These are phyloP conservation scores for Chaitophorus viminalis DNA, from an alignment of 2,888 invertebrate genomes.

Conservation along the genomic window DNA sequence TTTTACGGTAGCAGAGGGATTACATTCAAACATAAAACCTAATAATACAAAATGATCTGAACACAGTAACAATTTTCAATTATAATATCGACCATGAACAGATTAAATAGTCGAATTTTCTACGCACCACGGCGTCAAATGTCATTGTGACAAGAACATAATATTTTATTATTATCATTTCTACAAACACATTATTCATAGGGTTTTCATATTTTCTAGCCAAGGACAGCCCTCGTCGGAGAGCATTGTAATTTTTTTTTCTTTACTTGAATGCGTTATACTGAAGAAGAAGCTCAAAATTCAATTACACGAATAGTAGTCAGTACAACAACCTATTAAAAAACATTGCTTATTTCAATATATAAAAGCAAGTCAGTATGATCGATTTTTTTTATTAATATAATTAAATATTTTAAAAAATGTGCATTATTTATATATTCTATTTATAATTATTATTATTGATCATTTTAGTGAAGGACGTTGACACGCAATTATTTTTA, in stretches of 20 bases:
- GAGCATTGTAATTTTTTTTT: slow-evolving; percentile 33
- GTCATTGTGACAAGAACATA: slow-evolving; percentile 39
- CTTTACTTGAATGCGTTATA: slow-evolving; percentile 29
- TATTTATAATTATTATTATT: not conserved
- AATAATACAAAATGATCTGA: slow-evolving; percentile 23
- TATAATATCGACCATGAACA: slow-evolving; percentile 36
- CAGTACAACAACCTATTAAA: slow-evolving; percentile 6
- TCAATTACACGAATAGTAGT: slow-evolving; percentile 10
- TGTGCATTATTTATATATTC: not conserved
- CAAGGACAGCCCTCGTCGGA: slow-evolving; percentile 33
- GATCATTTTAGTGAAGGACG: too few species aligned
- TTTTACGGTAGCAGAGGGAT: not conserved
- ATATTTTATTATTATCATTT: slow-evolving; percentile 45
- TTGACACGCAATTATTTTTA: too few species aligned
- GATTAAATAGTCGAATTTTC: slow-evolving; percentile 44
- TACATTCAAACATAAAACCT: not conserved
- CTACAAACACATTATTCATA: slow-evolving; percentile 6
- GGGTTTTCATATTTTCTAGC: slow-evolving; percentile 10
- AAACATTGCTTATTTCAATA: not conserved
- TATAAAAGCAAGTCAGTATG: not conserved
- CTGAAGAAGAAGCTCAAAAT: slow-evolving; percentile 8
- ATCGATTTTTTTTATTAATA: not conserved
- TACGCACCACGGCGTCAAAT: slow-evolving; percentile 31
- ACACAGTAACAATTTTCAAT: slow-evolving; percentile 7
- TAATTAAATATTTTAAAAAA: not conserved